Base-by-base conservation (phyloP, 2,888 invertebrate genomes). In the Stegophylla sp. region DNA sequence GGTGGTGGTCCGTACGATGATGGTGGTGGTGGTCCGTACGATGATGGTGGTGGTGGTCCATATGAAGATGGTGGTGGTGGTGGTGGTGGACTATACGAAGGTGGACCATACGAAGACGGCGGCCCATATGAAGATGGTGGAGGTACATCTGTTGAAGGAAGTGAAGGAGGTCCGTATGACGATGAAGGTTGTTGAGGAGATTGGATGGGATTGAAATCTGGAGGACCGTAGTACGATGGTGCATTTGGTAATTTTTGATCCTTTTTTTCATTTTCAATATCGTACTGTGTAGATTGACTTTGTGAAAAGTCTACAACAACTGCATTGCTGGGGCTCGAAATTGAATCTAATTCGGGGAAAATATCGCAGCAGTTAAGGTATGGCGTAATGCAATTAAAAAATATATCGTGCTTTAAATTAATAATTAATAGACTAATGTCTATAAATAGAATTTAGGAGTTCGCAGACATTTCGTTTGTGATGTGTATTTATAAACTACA, bases 251-350 rank as follows among this genome's bases (percentile, higher is more conserved):
- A 17, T 12, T 28, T 67, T 15, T 51, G 34, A 23, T 59, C 7
- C 2, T n/a, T 41, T 15, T 61, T 28, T 12, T 34, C 23, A 51
- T n/a, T 10, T 7, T 45, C 61, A n/a, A 64, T 13, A 4, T 79
- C 69, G 26, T 61, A 79, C 0, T 66, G 28, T 28, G 3, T 28
- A 12, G 79, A 79, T 1, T 79, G 79, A 61, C 71, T 79, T 26
- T 71, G 79, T 41, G 59, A 17, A 23, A 79, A 17, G 23, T 79
- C 79, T 20, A 79, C 69, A 13, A 17, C 59, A 15, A 59, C 43
- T 13, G 61, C 23, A 23, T 71, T 48, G 34, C 63, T 79, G 13
- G 79, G 71, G 34, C 48, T 51, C 17, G n/a, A 13, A 61, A 61
- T 15, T 1, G 56, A 17, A 59, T 48, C 77, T 79, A 51, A 59